A percentile compares a stretch with the other conserved stretches of the same genome.
phyloP scores from a whole-genome alignment of 2,888 invertebrate genomes.

The Mythimna impura region DNA sequence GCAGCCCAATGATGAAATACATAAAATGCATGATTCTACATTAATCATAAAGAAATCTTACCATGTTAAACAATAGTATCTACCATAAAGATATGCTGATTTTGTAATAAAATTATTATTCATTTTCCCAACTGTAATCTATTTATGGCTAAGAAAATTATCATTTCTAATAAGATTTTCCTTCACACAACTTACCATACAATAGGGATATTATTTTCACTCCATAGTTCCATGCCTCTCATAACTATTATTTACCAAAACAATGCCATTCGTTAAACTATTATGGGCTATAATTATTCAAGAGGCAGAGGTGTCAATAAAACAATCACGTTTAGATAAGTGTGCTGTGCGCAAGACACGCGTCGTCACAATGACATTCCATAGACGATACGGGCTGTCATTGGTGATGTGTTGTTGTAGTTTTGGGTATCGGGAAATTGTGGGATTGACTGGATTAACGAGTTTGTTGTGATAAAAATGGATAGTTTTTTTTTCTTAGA shows the following conservation, averaged over 20 bases:
- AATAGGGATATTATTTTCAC: conserved; percentile 18
- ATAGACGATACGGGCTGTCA: conserved; percentile 57
- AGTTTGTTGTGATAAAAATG: no score
- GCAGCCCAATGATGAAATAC: background rate
- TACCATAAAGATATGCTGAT: background rate
- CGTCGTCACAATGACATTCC: conserved; percentile 66
- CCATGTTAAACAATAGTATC: background rate
- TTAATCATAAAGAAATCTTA: background rate
- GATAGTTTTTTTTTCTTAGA: no score
- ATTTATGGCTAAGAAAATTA: background rate
- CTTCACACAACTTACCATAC: conserved; percentile 10
- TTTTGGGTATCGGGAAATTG: background rate
- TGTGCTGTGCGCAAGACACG: conserved; percentile 61
- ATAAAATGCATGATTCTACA: background rate
- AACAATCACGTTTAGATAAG: conserved; percentile 66
- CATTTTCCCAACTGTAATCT: background rate
- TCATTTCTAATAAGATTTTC: conserved; percentile 6
- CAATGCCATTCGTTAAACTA: conserved; percentile 33
- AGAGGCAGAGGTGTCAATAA: conserved; percentile 61
- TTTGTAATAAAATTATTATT: background rate
- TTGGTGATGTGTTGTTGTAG: conserved; percentile 28
- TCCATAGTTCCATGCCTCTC: background rate
- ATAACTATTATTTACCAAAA: conserved; percentile 51
- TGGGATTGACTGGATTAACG: background rate
- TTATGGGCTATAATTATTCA: conserved; percentile 63